phyloP scores from a whole-genome alignment of 2,113 vertebrate species.

The Sturnira hondurensis region DNA sequence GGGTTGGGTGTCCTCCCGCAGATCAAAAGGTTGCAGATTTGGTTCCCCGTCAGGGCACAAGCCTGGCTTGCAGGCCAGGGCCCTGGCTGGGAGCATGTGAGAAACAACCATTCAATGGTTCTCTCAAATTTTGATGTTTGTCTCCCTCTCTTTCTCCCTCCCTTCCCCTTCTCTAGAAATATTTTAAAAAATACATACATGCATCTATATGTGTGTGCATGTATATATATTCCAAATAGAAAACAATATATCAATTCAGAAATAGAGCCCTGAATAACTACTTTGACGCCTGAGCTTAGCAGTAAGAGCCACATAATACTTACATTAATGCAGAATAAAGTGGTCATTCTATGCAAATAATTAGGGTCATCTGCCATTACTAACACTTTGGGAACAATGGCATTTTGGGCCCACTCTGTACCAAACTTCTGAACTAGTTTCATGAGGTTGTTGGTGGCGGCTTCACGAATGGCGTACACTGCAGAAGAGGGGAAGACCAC shows the following conservation, averaged over 20 bases:
- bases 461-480: slow-evolving; percentile 92
- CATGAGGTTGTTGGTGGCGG: slow-evolving; percentile 91
- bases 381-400: slow-evolving; percentile 91
- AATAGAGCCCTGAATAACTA: neutral
- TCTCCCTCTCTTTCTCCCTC: too few relatives aligned
- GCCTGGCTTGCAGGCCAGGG: too few relatives aligned
- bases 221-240: neutral
- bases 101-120: too few relatives aligned
- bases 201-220: too few relatives aligned
- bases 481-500: neutral
- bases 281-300: neutral
- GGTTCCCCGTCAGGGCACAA: too few relatives aligned
- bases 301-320: slow-evolving; percentile 62
- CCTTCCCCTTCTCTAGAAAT: too few relatives aligned
- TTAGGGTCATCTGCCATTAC: slow-evolving; percentile 93
- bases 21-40: too few relatives aligned
- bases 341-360: slow-evolving; percentile 94
- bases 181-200: too few relatives aligned
- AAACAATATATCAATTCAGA: neutral
- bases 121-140: too few relatives aligned
- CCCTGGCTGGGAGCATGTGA: too few relatives aligned
- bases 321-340: slow-evolving; percentile 93
- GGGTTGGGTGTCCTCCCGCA: too few relatives aligned
- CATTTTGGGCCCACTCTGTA: slow-evolving; percentile 91
- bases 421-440: slow-evolving; percentile 94